phyloP scores from a whole-genome alignment of 2,797 vertebrate genomes.

The Apogon talboti region DNA sequence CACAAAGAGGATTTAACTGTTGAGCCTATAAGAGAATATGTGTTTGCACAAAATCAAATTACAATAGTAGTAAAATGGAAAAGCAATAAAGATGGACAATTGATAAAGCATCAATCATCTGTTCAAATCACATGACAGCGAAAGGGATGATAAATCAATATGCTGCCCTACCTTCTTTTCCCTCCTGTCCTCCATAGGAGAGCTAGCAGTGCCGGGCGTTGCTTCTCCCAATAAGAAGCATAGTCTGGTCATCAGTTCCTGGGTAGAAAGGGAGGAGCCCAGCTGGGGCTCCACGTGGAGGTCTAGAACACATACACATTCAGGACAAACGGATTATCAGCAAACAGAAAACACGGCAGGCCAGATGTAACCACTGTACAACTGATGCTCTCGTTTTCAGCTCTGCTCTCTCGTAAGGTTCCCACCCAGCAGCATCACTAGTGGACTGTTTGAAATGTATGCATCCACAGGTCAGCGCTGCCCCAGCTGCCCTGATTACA shows the following conservation, averaged over 20 bases:
- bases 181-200: constrained; percentile 91
- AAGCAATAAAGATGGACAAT: constrained; percentile 1
- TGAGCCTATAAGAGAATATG: constrained; percentile 1
- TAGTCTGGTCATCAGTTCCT: constrained; percentile 98
- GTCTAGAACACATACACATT: constrained; percentile 80
- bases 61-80: constrained; percentile 11
- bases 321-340: constrained; percentile 34
- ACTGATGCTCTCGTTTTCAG: constrained; percentile 25
- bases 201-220: constrained; percentile 89
- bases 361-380: constrained; percentile 20
- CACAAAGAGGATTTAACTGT: background rate
- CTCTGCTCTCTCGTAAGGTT: constrained; percentile 22
- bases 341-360: constrained; percentile 18
- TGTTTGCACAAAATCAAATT: constrained; percentile 1
- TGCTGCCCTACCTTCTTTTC: constrained; percentile 88
- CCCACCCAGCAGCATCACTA: constrained; percentile 36
- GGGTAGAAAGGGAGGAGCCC: constrained; percentile 93
- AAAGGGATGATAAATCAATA: constrained; percentile 47
- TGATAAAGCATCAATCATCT: constrained; percentile 36
- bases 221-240: constrained; percentile 98
- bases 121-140: constrained; percentile 40
- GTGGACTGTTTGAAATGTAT: constrained; percentile 44
- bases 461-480: constrained; percentile 63
- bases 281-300: constrained; percentile 87
- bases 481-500: constrained; percentile 64